Evolutionary conservation across 2,888 invertebrate genomes (phyloP).

Genomic region (Melieria crassipennis): DNA sequence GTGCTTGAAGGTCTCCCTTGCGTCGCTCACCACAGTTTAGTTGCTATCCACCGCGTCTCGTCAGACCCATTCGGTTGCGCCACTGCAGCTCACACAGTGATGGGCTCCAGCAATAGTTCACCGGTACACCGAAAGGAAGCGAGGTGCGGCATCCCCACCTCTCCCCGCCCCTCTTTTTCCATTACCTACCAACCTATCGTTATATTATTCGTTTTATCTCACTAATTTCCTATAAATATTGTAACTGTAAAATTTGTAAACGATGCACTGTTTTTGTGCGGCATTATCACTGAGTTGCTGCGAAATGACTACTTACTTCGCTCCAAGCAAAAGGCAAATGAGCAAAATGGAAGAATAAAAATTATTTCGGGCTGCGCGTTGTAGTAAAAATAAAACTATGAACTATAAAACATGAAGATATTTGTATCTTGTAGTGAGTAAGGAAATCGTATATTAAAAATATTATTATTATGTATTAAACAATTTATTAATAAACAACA

Average conservation of each 20-base stretch:
- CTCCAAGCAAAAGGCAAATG: background rate
- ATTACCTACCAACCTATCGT: too few relatives aligned
- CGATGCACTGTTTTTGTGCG: slow-evolving; percentile 5
- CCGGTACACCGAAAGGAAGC: too few relatives aligned
- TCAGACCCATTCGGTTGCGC: too few relatives aligned
- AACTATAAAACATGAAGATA: slow-evolving; percentile 24
- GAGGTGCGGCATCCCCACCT: too few relatives aligned
- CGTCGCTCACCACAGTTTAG: slow-evolving; percentile 8
- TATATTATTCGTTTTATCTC: too few relatives aligned
- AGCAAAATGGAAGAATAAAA: slow-evolving; percentile 16
- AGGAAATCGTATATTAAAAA: slow-evolving; percentile 37
- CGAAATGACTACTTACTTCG: background rate
- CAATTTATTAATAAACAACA: slow-evolving; percentile 37
- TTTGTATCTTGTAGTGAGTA: slow-evolving; percentile 37
- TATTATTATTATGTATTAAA: slow-evolving; percentile 38
- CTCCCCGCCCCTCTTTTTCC: too few relatives aligned
- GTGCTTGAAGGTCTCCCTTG: slow-evolving; percentile 23
- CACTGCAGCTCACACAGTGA: too few relatives aligned
- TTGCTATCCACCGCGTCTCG: background rate
- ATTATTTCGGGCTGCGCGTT: slow-evolving; percentile 3
- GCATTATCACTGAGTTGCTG: slow-evolving; percentile 11
- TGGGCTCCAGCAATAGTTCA: too few relatives aligned
- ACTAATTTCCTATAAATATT: too few relatives aligned
- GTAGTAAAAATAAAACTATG: slow-evolving; percentile 22
- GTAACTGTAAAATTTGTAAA: too few relatives aligned